Percentiles rank a stretch among this genome's conserved stretches.
phyloP scores from a whole-genome alignment of 2,113 vertebrate species.

The Theristicus caerulescens region DNA sequence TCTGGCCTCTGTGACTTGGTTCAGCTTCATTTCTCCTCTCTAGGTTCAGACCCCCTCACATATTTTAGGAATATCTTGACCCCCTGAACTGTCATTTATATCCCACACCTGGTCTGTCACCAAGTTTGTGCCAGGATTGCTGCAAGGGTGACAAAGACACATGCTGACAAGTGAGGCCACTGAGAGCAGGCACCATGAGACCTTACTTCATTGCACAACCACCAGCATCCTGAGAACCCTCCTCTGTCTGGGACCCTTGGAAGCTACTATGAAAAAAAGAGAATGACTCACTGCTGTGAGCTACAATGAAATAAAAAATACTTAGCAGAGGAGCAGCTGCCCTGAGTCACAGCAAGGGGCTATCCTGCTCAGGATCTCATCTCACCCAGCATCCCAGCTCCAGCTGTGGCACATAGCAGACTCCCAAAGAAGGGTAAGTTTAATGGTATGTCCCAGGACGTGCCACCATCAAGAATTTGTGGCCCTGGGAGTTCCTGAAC shows the following conservation, averaged over 20 bases:
- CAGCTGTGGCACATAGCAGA: not conserved
- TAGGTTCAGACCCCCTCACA: not conserved
- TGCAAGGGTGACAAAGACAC: not conserved
- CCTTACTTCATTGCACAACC: not conserved
- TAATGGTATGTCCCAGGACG: not conserved
- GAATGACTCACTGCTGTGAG: not conserved
- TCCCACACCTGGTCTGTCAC: not conserved
- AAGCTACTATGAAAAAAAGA: not conserved
- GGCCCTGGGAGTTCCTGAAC: not conserved
- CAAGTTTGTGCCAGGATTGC: not conserved
- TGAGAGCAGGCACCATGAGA: not conserved
- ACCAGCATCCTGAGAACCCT: not conserved
- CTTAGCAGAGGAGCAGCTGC: not conserved
- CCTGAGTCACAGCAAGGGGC: not conserved
- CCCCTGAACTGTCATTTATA: not conserved
- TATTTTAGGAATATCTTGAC: not conserved
- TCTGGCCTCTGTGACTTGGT: not conserved
- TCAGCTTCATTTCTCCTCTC: not conserved
- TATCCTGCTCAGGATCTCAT: not conserved
- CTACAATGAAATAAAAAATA: not conserved
- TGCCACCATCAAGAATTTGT: not conserved
- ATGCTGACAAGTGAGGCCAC: not conserved
- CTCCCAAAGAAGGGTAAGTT: not conserved
- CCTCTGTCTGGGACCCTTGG: not conserved
- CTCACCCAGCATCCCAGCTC: not conserved